Evolutionary conservation across 2,888 invertebrate genomes (phyloP).

Genomic region (Villa cingulata): DNA sequence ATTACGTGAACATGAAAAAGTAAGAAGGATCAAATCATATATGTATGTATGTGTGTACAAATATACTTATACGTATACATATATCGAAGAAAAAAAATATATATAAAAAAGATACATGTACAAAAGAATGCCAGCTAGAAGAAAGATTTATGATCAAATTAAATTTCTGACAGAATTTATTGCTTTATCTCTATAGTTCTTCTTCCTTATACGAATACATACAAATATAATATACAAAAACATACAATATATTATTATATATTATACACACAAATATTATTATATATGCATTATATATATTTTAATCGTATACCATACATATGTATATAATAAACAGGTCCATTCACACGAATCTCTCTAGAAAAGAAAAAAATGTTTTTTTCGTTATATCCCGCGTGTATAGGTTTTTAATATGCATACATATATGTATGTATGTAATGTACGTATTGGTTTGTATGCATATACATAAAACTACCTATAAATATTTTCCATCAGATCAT

Average conservation of each 20-base stretch:
- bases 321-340: neutral
- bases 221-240: neutral
- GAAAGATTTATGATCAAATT: conserved; percentile 40
- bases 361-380: too few species aligned
- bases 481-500: neutral
- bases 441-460: too few species aligned
- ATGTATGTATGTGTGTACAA: neutral
- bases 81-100: neutral
- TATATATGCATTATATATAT: conserved; percentile 6
- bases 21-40: conserved; percentile 8
- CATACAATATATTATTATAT: too few species aligned
- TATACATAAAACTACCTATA: too few species aligned
- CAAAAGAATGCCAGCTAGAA: conserved; percentile 25
- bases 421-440: too few species aligned
- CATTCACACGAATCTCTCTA: neutral
- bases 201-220: conserved; percentile 12
- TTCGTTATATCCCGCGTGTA: neutral
- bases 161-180: conserved; percentile 41
- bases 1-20: conserved; percentile 8
- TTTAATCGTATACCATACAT: neutral
- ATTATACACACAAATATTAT: conserved; percentile 6
- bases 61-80: too few species aligned
- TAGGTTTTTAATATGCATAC: too few species aligned
- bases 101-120: neutral
- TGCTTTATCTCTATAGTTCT: conserved; percentile 39